Base-by-base conservation (phyloP, 1,140 invertebrate genomes). In the Wasmannia auropunctata region DNA sequence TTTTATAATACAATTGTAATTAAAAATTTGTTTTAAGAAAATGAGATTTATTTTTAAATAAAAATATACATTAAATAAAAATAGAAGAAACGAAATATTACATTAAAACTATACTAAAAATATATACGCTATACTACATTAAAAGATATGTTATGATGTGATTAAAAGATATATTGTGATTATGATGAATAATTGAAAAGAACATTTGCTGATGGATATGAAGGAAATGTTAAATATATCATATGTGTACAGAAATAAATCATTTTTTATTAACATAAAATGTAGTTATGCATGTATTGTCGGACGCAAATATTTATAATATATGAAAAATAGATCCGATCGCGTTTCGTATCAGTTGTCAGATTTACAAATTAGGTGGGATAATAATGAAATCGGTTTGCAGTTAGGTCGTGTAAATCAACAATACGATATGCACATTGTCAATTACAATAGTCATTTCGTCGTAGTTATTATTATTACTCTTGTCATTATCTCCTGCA, bases 401-500 rank as follows among this genome's bases (percentile, higher is more conserved):
- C 28, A 43, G 37, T 62, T 76, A 25, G 40, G 19, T 43, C 25
- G 22, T 40, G n/a, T n/a, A n/a, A 40, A 67, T 51, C 22, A 49
- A 34, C 22, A 80, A 67, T 40, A 63, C 40, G 28, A 31, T 77
- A 63, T 14, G n/a, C 70, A 34, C 70, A 56, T 54, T 54, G 49
- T 34, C 49, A 7, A 56, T 74, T 60, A 69, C 51, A 34, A 79
- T 49, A 80, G 10, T 80, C n/a, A 80, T 69, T 79, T 79, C n/a
- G 31, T 51, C 60, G 28, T 43, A 46, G 6, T 77, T 63, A 80
- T 80, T 69, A 51, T 54, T 37, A 25, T 77, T 77, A 43, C 34
- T 56, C 11, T 43, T 22, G 28, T 49, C 54, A 58, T 60, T 49
- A 60, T 76, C 58, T 22, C 25, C 8, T 49, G 14, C 31, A 19